phyloP scores from a whole-genome alignment of 2,113 vertebrate species.

The Mastomys natalensis region DNA sequence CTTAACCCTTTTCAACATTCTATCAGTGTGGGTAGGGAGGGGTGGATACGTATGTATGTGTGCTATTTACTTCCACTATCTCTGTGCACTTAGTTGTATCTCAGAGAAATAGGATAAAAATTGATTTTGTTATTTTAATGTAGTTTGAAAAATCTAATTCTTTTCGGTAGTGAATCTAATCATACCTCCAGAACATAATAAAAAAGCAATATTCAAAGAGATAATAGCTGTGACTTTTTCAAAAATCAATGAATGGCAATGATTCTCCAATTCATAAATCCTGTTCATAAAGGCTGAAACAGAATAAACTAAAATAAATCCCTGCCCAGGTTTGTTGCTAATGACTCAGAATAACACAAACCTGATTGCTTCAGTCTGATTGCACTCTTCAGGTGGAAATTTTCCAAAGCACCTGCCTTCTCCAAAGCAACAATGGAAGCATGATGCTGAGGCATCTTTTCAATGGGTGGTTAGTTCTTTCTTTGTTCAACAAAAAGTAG shows the following conservation, averaged over 20 bases:
- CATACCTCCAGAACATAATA: background rate
- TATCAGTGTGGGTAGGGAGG: background rate
- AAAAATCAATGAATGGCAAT: background rate
- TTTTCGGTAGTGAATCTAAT: background rate
- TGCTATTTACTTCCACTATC: background rate
- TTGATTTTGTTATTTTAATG: background rate
- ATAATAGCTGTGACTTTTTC: background rate
- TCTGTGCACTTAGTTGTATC: background rate
- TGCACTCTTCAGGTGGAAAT: background rate
- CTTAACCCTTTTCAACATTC: background rate
- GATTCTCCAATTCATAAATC: background rate
- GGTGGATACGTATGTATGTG: fast-evolving
- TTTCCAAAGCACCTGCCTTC: background rate
- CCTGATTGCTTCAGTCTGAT: background rate
- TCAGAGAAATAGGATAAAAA: background rate
- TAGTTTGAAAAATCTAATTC: background rate
- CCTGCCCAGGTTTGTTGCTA: background rate
- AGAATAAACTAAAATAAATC: background rate
- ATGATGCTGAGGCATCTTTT: background rate
- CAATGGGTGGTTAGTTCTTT: background rate
- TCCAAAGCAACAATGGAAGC: background rate
- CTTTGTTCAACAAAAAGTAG: background rate
- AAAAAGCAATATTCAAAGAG: constrained; percentile 22
- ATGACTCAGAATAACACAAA: background rate
- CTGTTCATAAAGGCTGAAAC: background rate